Evolutionary conservation across 2,888 invertebrate genomes (phyloP), one percentile per base, ranked within the genome.

Genomic region (Melinaea marsaeus): DNA sequence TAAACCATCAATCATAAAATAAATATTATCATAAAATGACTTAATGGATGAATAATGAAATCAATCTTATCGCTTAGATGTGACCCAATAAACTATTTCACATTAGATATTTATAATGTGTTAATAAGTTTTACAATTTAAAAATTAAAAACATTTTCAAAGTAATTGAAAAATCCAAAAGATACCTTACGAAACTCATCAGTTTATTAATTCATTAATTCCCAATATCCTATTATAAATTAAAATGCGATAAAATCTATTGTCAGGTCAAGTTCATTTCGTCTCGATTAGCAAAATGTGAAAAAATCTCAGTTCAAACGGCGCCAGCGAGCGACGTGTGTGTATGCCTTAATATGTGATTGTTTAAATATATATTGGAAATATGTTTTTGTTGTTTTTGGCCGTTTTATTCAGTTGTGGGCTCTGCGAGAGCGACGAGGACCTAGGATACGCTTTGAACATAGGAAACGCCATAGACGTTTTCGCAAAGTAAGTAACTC

Each of bases 231-330:
- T 22, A 48, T 5, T 47, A 13, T 32, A 6, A 22, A 22, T 51
- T 7, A 11, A 32, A 32, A 9, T 71, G 73, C 62, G 51, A 71
- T 75, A 63, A 60, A 56, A 63, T 60, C 83, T 87, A 88, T 88
- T 89, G 87, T 74, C 74, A 75, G 90, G 88, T 90, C 90, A 90
- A 90, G 90, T 88, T 87, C 87, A 88, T 61, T 72, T 70, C 68
- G 68, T 83, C 81, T 75, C 71, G 69, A 82, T 85, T 86, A 86
- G 89, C 88, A 76, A 89, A 89, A 85, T 86, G 81, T 75, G 77
- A 86, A 86, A 82, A 88, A 86, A 79, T 73, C 71, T 83, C 88
- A 89, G 88, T 89, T 70, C 72, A 72, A 69, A 75, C 76, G 74
- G 71, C 73, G 81, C 83, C 65, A 62, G 67, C 77, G 71, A 64